Base-by-base conservation (phyloP, 1,140 invertebrate species). In the Phymorhynchus buccinoides region DNA sequence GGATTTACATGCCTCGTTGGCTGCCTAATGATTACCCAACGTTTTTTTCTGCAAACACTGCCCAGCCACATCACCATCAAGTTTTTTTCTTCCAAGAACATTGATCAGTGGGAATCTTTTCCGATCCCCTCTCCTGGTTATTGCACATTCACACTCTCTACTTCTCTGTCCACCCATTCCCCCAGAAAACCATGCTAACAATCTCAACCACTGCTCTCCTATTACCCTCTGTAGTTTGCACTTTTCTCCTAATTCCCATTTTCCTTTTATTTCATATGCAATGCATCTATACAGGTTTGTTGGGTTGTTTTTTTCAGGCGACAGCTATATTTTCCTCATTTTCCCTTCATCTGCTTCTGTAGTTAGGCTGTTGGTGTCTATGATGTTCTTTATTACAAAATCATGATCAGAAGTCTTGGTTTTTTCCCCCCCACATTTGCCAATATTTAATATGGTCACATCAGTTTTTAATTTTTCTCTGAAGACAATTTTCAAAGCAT, bases 1-100 rank as follows among this genome's bases (percentile, higher is more conserved):
- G 77, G 32, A 79, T 79, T 79, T 79, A 79, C 77, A 79, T 79
- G 77, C 41, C 42, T 79, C 77, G 32, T 79, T 44, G 41, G 42
- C 77, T 35, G 44, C 30, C 30, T 30, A 27, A 62, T n/a, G 6
- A 79, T 79, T 79, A 41, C 77, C 44, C 44, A 79, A 79, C 77
- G 42, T 27, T 37, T 35, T 52, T n/a, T 48, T 79, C 77, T 79
- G 27, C 52, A 42, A 52, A 79, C 77, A 79, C 52, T n/a, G 2
- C 9, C 44, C 42, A 16, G 77, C 44, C 41, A 22, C 27, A 79
- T 79, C 52, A 79, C n/a, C 39, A 35, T 30, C 77, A 52, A 14
- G 77, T 32, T 7, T 79, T 56, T 79, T 32, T 7, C 52, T 56
- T 79, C 39, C 48, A 79, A 48, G 27, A 39, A 32, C 77, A 79